Evolutionary conservation across 1,140 invertebrate genomes (phyloP), one percentile per base, ranked within the genome.

Genomic region (Leptopilina boulardi): DNA sequence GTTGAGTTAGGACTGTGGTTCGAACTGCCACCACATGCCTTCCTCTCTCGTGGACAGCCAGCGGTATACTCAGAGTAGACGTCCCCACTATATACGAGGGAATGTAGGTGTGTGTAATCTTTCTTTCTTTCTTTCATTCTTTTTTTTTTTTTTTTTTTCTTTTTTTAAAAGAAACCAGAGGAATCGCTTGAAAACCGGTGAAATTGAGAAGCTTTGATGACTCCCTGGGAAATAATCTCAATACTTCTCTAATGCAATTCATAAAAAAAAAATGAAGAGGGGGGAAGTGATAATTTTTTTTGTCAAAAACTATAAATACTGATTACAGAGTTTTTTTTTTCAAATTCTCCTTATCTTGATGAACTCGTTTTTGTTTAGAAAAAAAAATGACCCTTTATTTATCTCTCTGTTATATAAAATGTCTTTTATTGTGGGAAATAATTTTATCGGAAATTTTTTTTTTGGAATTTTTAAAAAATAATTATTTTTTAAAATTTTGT

Each of bases 1-100:
- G 89, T 87, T 85, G 85, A 89, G 88, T 89, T 87, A 86, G 89
- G 87, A 91, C 90, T 91, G 89, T 89, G 87, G 85, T 83, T 86
- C 84, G 73, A 76, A 47, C 41, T 84, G 84, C 84, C 84, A 84
- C 79, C 77, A 79, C 80, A 78, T 81, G 81, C 76, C 81, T 83
- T 84, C 82, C 86, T 83, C 84, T 85, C 80, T 85, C 80, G 80
- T 80, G 70, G 71, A 75, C 84, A 82, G 83, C 81, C 84, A 76
- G 71, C 79, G 76, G 23, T n/a, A 47, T 19, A 70, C 74, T 66
- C 54, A 59, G 77, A 78, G 77, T 78, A 75, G 71, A 54, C 71
- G 75, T 78, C 80, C 82, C 82, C 82, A 82, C 80, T 81, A 47
- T 38, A 6, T 6, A 38, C 4, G 51, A 74, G 26, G 44, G 76